phyloP scores from a whole-genome alignment of 2,113 vertebrate genomes.

The Lepisosteus oculatus region DNA sequence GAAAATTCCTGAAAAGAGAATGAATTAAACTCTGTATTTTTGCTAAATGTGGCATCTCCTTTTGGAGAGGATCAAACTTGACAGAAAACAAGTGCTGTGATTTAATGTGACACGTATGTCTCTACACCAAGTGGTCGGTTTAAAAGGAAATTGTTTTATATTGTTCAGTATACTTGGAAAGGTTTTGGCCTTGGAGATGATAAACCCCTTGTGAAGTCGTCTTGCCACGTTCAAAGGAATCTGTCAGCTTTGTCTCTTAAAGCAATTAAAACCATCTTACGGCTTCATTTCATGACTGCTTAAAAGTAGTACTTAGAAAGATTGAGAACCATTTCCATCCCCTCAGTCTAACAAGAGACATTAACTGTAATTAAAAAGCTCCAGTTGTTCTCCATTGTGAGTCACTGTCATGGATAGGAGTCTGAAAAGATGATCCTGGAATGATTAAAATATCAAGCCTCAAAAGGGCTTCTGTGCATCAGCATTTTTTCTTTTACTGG shows the following conservation, averaged over 20 bases:
- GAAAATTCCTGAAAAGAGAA: no score
- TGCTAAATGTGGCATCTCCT: no score
- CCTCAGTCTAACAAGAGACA: slow-evolving; percentile 18
- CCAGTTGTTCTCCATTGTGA: not conserved
- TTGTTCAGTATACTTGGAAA: no score
- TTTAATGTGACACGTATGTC: no score
- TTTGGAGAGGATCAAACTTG: no score
- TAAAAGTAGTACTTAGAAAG: slow-evolving; percentile 18
- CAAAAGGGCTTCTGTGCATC: slow-evolving; percentile 1
- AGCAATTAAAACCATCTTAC: slow-evolving; percentile 10
- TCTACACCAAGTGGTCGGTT: no score
- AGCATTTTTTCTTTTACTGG: not conserved
- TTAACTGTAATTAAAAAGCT: slow-evolving; percentile 24
- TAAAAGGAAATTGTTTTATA: no score
- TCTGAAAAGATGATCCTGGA: not conserved
- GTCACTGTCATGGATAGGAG: not conserved
- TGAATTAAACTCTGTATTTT: no score
- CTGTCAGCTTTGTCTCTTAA: not conserved
- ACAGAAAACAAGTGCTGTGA: no score
- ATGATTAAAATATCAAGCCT: not conserved
- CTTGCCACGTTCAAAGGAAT: not conserved
- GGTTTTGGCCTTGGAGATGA: no score
- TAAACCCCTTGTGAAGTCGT: no score
- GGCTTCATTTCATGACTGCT: slow-evolving; percentile 14
- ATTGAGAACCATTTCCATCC: slow-evolving; percentile 20